Evolutionary conservation across 2,888 invertebrate genomes (phyloP).

Genomic region (Leptura quadrifasciata): DNA sequence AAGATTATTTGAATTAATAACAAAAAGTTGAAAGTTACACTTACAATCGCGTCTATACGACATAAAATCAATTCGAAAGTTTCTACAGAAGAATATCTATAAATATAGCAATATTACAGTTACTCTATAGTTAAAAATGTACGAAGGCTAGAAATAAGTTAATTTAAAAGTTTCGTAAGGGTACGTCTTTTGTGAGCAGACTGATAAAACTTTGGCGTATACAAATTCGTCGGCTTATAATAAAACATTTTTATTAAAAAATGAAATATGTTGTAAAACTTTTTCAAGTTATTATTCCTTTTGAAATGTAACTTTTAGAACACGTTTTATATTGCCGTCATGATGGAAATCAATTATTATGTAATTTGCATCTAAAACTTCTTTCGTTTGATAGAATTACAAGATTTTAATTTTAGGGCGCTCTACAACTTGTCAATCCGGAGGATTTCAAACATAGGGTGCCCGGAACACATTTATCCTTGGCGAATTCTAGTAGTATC

Average conservation of each 20-base stretch:
- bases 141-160: neutral
- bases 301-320: slow-evolving; percentile 1
- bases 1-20: too few species aligned
- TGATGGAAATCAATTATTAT: neutral
- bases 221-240: slow-evolving; percentile 6
- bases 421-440: neutral
- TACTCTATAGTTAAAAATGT: neutral
- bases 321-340: slow-evolving; percentile 2
- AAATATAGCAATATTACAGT: neutral
- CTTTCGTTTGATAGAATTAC: neutral
- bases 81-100: neutral
- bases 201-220: neutral
- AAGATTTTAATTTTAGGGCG: neutral
- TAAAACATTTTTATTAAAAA: slow-evolving; percentile 7
- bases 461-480: too few species aligned
- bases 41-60: neutral
- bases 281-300: neutral
- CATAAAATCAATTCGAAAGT: neutral
- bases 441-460: too few species aligned
- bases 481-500: too few species aligned
- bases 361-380: slow-evolving; percentile 3
- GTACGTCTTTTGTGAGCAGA: neutral
- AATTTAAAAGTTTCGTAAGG: neutral
- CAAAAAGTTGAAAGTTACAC: neutral
- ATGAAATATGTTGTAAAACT: slow-evolving; percentile 1